phyloP scores from a whole-genome alignment of 2,797 vertebrate species.

The Sparidentex hasta region DNA sequence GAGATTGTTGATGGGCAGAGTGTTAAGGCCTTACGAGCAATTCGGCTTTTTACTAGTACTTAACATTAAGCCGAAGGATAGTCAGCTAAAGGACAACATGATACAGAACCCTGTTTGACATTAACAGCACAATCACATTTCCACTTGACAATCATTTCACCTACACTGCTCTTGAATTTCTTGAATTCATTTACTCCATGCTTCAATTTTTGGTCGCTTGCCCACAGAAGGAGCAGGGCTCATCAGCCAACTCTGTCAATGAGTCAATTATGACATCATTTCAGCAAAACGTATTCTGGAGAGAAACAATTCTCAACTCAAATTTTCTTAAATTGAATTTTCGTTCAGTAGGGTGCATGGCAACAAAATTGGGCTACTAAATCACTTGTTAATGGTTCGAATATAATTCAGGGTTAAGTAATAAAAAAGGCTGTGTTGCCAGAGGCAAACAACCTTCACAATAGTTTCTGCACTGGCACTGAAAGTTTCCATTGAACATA shows the following conservation, averaged over 20 bases:
- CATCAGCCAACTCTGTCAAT: neutral
- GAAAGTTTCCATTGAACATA: conserved; percentile 8
- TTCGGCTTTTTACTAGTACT: neutral
- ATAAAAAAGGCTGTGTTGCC: conserved; percentile 8
- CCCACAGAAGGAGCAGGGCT: neutral
- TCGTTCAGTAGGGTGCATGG: neutral
- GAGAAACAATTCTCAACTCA: neutral
- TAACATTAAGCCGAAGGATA: too few relatives aligned
- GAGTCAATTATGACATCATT: conserved; percentile 1
- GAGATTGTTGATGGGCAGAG: neutral
- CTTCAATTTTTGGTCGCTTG: neutral
- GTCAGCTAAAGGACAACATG: too few relatives aligned
- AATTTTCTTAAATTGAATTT: neutral
- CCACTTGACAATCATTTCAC: neutral
- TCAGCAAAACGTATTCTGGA: conserved; percentile 1
- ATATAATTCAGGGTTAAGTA: conserved; percentile 1
- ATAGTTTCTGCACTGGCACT: neutral
- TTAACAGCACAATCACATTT: neutral
- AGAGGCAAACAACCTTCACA: conserved; percentile 4
- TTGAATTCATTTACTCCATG: neutral
- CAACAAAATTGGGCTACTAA: neutral
- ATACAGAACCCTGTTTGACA: neutral
- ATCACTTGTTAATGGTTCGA: neutral
- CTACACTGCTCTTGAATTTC: neutral
- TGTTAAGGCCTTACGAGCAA: neutral